Percentiles rank a stretch among this genome's conserved stretches.
Conservation (phyloP, 2,888 invertebrate species). For the Paralinhomoeus sp. region DNA sequence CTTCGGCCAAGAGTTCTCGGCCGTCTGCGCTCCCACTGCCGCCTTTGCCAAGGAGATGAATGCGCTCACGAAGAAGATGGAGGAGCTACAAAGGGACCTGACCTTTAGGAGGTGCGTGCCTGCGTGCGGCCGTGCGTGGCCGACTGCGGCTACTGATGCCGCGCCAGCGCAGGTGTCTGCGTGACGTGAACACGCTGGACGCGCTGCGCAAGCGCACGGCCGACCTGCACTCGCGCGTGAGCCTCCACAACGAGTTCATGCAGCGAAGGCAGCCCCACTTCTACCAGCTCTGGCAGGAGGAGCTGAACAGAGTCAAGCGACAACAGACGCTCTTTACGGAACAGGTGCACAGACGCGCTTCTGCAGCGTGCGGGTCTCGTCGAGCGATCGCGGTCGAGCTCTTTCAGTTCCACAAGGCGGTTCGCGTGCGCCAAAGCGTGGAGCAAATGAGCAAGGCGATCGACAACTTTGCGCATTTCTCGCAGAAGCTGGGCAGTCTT, state of each 20-base stretch:
- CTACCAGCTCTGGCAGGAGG: constrained; percentile 44
- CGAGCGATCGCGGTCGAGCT: too few relatives aligned
- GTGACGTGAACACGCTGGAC: constrained; percentile 7
- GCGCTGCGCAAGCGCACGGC: constrained; percentile 8
- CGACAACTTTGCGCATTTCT: background rate
- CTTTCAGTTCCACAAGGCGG: too few relatives aligned
- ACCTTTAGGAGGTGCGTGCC: constrained; percentile 39
- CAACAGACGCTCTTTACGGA: constrained; percentile 40
- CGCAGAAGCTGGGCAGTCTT: background rate
- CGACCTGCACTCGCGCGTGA: constrained; percentile 17
- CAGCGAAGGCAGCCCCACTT: constrained; percentile 13
- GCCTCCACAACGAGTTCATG: constrained; percentile 23
- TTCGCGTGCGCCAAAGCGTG: background rate
- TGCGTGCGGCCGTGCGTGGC: too few relatives aligned
- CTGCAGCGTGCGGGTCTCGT: too few relatives aligned
- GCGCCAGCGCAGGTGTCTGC: too few relatives aligned
- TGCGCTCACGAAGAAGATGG: constrained; percentile 33
- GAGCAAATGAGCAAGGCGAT: background rate
- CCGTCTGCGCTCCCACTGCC: background rate
- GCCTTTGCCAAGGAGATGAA: constrained; percentile 9
- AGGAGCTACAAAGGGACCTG: constrained; percentile 46
- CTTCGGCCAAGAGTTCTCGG: constrained; percentile 16
- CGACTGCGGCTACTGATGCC: too few relatives aligned
- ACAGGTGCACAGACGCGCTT: background rate
- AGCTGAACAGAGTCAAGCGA: constrained; percentile 43